Evolutionary conservation across 2,113 vertebrate genomes (phyloP).

Genomic region (Chitala chitala): DNA sequence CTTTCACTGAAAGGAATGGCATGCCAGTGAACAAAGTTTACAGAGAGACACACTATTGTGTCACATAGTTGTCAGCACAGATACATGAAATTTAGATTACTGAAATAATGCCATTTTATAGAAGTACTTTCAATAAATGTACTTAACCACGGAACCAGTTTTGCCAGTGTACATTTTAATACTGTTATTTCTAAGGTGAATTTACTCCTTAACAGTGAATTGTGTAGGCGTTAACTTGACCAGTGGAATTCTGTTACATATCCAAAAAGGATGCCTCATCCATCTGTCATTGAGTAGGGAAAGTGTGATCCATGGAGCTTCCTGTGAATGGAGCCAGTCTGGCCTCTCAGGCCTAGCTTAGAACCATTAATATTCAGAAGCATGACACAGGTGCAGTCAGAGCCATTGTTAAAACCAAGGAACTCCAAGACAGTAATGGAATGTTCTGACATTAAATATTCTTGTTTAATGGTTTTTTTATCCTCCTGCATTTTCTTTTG

Average conservation of each 20-base stretch:
- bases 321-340: background rate
- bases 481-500: background rate
- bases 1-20: background rate
- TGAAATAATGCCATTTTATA: background rate
- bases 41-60: too few relatives aligned
- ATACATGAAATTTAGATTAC: background rate
- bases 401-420: background rate
- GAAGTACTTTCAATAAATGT: background rate
- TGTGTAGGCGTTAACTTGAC: background rate
- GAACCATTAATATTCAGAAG: too few relatives aligned
- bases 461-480: constrained; percentile 12
- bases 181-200: too few relatives aligned
- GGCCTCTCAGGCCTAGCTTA: too few relatives aligned
- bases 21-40: too few relatives aligned
- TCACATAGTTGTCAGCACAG: too few relatives aligned
- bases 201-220: background rate
- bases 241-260: background rate
- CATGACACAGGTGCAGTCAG: background rate
- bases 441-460: constrained; percentile 20
- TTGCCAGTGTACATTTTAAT: too few relatives aligned
- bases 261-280: background rate
- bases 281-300: background rate
- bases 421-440: background rate
- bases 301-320: background rate
- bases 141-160: background rate